Evolutionary conservation across 2,888 invertebrate species (phyloP), one percentile per base, ranked within the genome.

Genomic region (Drosophila pullipes): DNA sequence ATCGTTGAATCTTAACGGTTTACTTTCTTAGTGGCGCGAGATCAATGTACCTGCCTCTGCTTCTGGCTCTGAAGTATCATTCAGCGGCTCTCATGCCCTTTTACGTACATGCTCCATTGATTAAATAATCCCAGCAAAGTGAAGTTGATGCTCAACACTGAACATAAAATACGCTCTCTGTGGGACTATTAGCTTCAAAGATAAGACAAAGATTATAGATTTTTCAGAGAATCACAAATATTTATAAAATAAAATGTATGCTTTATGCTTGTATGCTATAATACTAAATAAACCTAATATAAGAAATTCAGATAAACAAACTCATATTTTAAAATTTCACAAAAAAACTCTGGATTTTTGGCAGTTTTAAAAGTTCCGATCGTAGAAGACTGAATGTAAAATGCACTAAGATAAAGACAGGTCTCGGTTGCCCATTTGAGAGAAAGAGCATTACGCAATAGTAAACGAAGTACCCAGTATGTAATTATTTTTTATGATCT

Each of bases 401-500:
- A 16, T 47, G 25, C 25, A 25, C 25, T 25, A 9, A 16, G 47
- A 25, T 25, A 16, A 25, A 47, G 25, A 25, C 47, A 4, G 47
- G 16, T 47, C 9, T 16, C 47, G 9, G 47, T 25, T 47, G 47
- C 25, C 25, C 47, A 25, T 4, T 13, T 5, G 18, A 7, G 18
- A 18, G 69, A 28, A 33, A 83, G 81, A 44, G 69, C 28, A 84
- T 55, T 69, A 58, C 63, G 35, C 69, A 82, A 82, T 69, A 49
- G 58, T 53, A 41, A 49, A 74, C 60, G 69, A 67, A 70, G 71
- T 74, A 68, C 69, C 57, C 57, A 79, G 62, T 70, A 74, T 70
- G 81, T 89, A 90, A 86, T 90, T 86, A 89, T 86, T 86, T 86
- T 85, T 90, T 89, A 90, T 89, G 83, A 86, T 78, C 78, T 71